phyloP scores from a whole-genome alignment of 2,888 invertebrate species.

The Drosophila meridiana region DNA sequence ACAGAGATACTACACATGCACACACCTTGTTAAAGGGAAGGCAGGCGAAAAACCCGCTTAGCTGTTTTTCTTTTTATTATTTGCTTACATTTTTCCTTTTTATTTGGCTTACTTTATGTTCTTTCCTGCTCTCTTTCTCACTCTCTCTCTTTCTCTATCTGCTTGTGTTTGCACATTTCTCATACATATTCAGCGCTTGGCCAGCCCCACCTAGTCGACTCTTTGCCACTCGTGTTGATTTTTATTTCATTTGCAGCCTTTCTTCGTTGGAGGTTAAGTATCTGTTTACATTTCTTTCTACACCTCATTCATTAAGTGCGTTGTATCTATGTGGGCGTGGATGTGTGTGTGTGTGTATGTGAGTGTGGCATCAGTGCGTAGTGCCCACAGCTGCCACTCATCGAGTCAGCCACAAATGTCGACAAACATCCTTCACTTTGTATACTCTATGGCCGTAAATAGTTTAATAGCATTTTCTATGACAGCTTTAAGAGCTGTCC shows the following conservation, averaged over 20 bases:
- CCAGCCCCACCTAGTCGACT: conserved; percentile 28
- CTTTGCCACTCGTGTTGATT: conserved; percentile 60
- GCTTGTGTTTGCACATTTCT: conserved; percentile 29
- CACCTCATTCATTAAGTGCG: conserved; percentile 68
- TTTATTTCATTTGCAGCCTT: conserved; percentile 67
- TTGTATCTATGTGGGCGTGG: conserved; percentile 31
- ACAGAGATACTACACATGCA: conserved; percentile 2
- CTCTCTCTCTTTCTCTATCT: background rate
- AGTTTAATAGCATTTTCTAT: conserved; percentile 18
- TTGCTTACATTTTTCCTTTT: conserved; percentile 64
- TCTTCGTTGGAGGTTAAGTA: conserved; percentile 69
- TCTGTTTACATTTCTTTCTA: conserved; percentile 70
- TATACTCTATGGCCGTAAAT: conserved; percentile 19
- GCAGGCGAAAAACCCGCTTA: conserved; percentile 53
- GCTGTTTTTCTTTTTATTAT: conserved; percentile 66
- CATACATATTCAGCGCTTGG: conserved; percentile 49
- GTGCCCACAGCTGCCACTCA: conserved; percentile 38
- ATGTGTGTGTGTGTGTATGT: conserved; percentile 24
- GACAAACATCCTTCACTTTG: conserved; percentile 13
- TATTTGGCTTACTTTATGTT: conserved; percentile 53
- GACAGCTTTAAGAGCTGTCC: background rate
- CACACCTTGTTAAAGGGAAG: conserved; percentile 32
- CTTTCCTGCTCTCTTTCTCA: background rate
- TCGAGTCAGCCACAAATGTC: conserved; percentile 15
- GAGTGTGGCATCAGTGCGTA: conserved; percentile 22